These are phyloP conservation scores for Sebastes paucispinis DNA, from an alignment of 2,797 vertebrate genomes.

Conservation along the genomic window DNA sequence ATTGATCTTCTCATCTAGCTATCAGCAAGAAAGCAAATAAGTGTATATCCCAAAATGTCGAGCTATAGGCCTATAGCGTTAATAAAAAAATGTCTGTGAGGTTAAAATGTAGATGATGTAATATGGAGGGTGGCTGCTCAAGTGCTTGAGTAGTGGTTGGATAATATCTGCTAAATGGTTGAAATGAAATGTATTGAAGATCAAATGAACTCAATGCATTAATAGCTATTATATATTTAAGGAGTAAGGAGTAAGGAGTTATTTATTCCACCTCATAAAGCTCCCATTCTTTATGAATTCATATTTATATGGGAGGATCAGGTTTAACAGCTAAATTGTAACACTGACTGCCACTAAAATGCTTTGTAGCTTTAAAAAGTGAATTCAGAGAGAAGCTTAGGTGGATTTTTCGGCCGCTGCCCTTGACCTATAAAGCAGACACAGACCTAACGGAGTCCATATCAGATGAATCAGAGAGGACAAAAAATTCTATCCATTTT, in stretches of 20 bases:
- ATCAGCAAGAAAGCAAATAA: not conserved
- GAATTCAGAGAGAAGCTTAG: not conserved
- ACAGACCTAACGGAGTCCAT: conserved; percentile 21
- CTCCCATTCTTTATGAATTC: not conserved
- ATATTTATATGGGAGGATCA: not conserved
- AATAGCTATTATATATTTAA: not conserved
- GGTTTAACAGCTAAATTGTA: conserved; percentile 7
- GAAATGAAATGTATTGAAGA: not conserved
- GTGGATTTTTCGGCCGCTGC: conserved; percentile 23
- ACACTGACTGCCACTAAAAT: conserved; percentile 6
- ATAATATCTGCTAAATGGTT: not conserved
- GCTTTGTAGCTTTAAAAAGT: not conserved
- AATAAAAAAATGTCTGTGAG: not conserved
- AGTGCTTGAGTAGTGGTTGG: not conserved
- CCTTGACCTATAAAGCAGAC: conserved; percentile 45
- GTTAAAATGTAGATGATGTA: not conserved
- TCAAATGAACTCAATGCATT: not conserved
- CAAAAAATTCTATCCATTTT: conserved; percentile 3
- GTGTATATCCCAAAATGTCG: not conserved
- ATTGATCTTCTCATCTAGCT: too few species aligned
- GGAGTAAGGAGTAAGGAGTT: not conserved
- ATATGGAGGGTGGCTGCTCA: not conserved
- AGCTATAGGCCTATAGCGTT: not conserved
- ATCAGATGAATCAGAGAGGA: conserved; percentile 35
- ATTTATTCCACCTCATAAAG: not conserved